Evolutionary conservation across 2,113 vertebrate species (phyloP).

Genomic region (Oreochromis niloticus): DNA sequence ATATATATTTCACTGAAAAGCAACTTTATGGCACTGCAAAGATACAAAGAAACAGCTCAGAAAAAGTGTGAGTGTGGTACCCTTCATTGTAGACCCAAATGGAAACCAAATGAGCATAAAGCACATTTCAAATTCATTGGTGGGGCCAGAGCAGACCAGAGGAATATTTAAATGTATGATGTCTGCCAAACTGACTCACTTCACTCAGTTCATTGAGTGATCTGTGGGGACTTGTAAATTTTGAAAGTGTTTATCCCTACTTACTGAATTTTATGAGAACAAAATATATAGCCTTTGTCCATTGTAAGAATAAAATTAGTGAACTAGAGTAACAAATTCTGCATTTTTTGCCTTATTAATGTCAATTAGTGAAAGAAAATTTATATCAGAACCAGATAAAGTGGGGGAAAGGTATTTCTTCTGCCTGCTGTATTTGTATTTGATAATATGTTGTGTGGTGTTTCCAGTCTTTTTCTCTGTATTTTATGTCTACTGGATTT

Average conservation of each 20-base stretch:
- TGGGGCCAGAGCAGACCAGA: background rate
- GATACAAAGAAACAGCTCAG: background rate
- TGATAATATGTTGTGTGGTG: background rate
- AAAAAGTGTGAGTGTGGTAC: background rate
- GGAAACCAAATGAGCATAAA: slow-evolving; percentile 17
- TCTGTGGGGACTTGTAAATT: background rate
- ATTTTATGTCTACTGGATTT: slow-evolving; percentile 33
- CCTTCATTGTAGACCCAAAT: background rate
- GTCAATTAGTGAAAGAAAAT: background rate
- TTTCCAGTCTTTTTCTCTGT: slow-evolving; percentile 16
- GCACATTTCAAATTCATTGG: background rate
- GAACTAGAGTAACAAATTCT: background rate
- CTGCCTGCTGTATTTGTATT: background rate
- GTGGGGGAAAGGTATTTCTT: background rate
- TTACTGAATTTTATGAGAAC: slow-evolving; percentile 17
- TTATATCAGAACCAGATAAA: background rate
- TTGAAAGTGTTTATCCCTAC: slow-evolving; percentile 8
- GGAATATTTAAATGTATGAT: slow-evolving; percentile 6
- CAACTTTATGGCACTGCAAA: background rate
- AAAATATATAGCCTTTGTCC: slow-evolving; percentile 1
- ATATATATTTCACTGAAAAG: background rate
- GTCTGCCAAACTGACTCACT: slow-evolving; percentile 18
- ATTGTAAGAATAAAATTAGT: background rate
- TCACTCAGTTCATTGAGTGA: background rate
- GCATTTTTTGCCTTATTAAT: background rate